These are phyloP conservation scores for Tetropium fuscum DNA, from an alignment of 2,888 invertebrate genomes.

Conservation along the genomic window DNA sequence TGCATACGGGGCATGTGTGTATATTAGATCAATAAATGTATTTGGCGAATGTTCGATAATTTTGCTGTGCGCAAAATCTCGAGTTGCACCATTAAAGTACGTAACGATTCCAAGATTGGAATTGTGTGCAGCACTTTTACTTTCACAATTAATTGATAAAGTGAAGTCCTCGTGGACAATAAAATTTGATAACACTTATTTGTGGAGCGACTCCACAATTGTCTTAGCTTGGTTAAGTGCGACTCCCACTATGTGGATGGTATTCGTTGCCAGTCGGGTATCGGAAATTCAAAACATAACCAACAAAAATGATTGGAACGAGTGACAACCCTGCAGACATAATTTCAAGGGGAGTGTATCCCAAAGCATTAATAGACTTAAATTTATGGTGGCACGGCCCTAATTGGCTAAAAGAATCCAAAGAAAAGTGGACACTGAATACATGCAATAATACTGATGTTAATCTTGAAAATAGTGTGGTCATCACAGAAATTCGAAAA, in stretches of 20 bases:
- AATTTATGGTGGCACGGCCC: constrained; percentile 13
- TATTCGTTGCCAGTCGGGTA: constrained; percentile 1
- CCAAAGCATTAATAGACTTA: background rate
- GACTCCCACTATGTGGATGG: background rate
- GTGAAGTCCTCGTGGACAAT: background rate
- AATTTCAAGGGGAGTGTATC: constrained; percentile 8
- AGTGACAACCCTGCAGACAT: constrained; percentile 9
- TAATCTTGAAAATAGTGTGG: too few species aligned
- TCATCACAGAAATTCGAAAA: too few species aligned
- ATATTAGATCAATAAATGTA: constrained; percentile 1
- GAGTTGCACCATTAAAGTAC: constrained; percentile 2
- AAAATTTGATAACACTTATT: background rate
- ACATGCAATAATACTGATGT: background rate
- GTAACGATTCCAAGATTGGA: constrained; percentile 3
- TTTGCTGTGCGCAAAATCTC: constrained; percentile 1
- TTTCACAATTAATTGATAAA: background rate
- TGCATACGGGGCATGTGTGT: constrained; percentile 8
- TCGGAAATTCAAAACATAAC: constrained; percentile 4
- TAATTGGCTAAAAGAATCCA: background rate
- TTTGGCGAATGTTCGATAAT: background rate
- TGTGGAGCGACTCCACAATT: constrained; percentile 7
- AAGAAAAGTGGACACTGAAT: constrained; percentile 1
- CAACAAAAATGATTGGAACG: background rate
- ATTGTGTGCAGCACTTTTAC: background rate
- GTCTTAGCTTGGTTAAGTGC: background rate